A percentile compares a stretch with the other conserved stretches of the same genome.
Evolutionary conservation across 2,888 invertebrate species (phyloP).

Genomic region (Cataglyphis albicans): DNA sequence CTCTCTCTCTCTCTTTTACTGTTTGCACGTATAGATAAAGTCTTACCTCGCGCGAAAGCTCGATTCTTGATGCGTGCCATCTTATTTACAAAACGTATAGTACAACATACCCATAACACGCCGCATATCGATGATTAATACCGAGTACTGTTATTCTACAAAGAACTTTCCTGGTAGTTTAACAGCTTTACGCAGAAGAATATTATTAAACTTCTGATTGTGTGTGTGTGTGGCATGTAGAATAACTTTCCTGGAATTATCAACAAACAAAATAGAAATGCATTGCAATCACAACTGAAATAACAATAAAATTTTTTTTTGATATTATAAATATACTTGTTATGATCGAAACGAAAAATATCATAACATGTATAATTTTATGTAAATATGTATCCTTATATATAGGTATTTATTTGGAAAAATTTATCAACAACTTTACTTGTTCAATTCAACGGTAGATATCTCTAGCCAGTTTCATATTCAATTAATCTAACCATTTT

Average conservation of each 20-base stretch:
- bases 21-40: neutral
- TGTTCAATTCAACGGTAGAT: neutral
- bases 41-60: conserved; percentile 30
- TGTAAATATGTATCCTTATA: neutral
- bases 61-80: conserved; percentile 49
- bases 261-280: neutral
- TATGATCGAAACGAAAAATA: neutral
- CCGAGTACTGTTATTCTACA: conserved; percentile 3
- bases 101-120: conserved; percentile 25
- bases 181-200: neutral
- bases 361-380: neutral
- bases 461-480: neutral
- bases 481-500: neutral
- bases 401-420: neutral
- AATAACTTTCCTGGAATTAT: neutral
- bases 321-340: neutral
- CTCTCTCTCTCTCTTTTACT: neutral
- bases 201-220: neutral
- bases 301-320: neutral
- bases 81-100: conserved; percentile 71
- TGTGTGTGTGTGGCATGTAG: neutral
- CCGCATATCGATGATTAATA: conserved; percentile 22
- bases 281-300: neutral
- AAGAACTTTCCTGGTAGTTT: neutral
- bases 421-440: neutral